Base-by-base conservation (phyloP, 2,797 vertebrate species). In the Strix occidentalis region DNA sequence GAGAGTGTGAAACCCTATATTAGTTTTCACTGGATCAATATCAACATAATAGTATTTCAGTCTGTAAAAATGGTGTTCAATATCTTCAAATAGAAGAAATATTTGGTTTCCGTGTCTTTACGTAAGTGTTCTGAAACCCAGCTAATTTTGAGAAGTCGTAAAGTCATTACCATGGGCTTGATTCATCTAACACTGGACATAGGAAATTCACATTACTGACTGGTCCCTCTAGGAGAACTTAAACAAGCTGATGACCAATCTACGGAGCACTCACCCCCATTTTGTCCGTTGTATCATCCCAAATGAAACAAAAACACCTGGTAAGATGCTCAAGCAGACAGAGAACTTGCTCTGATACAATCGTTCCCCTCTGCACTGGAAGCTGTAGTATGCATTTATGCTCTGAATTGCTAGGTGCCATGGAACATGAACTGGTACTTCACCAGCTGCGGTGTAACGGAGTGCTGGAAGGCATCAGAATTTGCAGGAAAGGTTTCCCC, bases 191-290 rank as follows among this genome's bases (percentile, higher is more conserved):
- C 5, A 48, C 8, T 37, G 4, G 5, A 72, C n/a, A 74, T 4
- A 43, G 16, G 33, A 82, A 88, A 66, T 8, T 90, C 37, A 94
- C 41, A 12, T 39, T 89, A 13, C 6, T 75, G 75, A 64, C 66
- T 91, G 88, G 25, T 85, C 75, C 70, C 86, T 83, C 75, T 65
- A 99, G 98, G 98, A 99, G 94, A 99, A 99, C 89, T 90, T 99
- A 88, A 99, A 98, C 89, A 99, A 99, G 84, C 45, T 46, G 45
- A 46, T 46, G 45, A 46, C 45, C 18, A 46, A 46, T 46, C 45
- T 46, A 46, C 45, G 45, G 45, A 45, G 45, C 45, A 45, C 45
- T 45, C 45, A 45, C 45, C 45, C 45, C 45, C 45, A 45, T 45
- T 45, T 45, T 45, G 45, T 45, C 45, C 45, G 45, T 45, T 45